Base-by-base conservation (phyloP, 1,140 invertebrate species). In the Bombus difficillimus region DNA sequence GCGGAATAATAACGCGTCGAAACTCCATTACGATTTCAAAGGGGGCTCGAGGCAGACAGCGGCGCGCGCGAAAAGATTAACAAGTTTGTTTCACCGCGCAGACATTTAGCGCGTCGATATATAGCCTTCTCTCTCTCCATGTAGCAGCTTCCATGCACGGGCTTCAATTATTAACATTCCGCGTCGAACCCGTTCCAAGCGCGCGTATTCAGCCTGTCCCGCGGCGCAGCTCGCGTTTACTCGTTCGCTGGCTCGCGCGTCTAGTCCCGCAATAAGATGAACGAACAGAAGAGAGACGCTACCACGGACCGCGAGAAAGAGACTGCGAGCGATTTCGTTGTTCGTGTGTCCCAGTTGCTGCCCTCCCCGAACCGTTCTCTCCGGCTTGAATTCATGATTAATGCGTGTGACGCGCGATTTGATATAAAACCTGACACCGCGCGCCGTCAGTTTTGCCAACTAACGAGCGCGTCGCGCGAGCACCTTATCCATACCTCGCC, bases 381-480 rank as follows among this genome's bases (percentile, higher is more conserved):
- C 43, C 64, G 71, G 62, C 66, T 73, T 66, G 88, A 85, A 89
- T 89, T 87, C 82, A 28, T 90, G 89, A 90, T 90, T 90, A 90
- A 90, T 88, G 89, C 80, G 77, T 57, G 80, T 74, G 81, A 88
- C 85, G 82, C 80, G 86, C 80, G 89, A 88, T 90, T 90, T 90
- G 86, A 90, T 90, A 90, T 88, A 90, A 90, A 90, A 90, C 80
- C 89, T 79, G 86, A 90, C 89, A 85, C 79, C 88, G 76, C 3
- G 59, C 81, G 74, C 84, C 88, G 86, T 89, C 75, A 80, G 80
- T 90, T 90, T 90, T 83, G 76, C 86, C 89, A 77, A 83, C 83
- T 90, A 90, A 90, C 89, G 89, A 90, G 86, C 80, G 69, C 73
- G 71, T 64, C 59, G 83, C 57, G 80, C 83, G 77, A 76, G 66